These are phyloP conservation scores for Camponotus fellah DNA, from an alignment of 2,888 invertebrate species.

Conservation along the genomic window DNA sequence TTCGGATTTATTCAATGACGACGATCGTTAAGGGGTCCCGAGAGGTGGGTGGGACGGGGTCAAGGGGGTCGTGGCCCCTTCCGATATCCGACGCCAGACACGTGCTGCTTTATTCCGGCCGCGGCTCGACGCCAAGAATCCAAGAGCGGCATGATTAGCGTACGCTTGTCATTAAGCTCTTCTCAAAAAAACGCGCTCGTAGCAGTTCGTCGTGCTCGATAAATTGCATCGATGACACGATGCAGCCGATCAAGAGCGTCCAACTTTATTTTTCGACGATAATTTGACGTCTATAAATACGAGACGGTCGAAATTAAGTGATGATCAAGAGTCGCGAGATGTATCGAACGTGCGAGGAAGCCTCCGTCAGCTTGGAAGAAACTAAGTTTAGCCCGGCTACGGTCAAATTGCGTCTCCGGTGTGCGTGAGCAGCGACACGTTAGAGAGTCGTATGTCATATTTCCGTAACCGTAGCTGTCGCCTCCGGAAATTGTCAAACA, in stretches of 20 bases:
- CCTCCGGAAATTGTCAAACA: slow-evolving; percentile 77
- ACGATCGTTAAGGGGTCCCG: slow-evolving; percentile 81
- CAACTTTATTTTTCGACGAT: slow-evolving; percentile 3
- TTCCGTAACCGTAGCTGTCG: slow-evolving; percentile 76
- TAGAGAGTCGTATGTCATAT: slow-evolving; percentile 81
- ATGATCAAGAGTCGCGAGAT: neutral
- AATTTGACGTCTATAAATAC: slow-evolving; percentile 11
- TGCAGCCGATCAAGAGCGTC: slow-evolving; percentile 3
- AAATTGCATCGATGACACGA: slow-evolving; percentile 49
- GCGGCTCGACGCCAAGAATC: slow-evolving; percentile 73
- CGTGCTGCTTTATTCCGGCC: slow-evolving; percentile 80
- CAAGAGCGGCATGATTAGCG: slow-evolving; percentile 69
- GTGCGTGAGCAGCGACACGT: slow-evolving; percentile 73
- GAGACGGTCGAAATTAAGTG: neutral
- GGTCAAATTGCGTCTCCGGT: slow-evolving; percentile 46
- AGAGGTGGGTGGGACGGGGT: slow-evolving; percentile 67
- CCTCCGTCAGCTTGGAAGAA: slow-evolving; percentile 48
- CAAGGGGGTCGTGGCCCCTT: slow-evolving; percentile 71
- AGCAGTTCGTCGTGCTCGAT: slow-evolving; percentile 8
- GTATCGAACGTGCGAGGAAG: slow-evolving; percentile 38
- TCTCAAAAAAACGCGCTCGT: slow-evolving; percentile 5
- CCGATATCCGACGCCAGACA: slow-evolving; percentile 84
- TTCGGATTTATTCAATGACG: slow-evolving; percentile 83
- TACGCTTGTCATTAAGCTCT: slow-evolving; percentile 56
- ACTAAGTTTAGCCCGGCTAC: slow-evolving; percentile 69